Base-by-base conservation (phyloP, 1,140 invertebrate genomes). In the Pogonomyrmex barbatus region DNA sequence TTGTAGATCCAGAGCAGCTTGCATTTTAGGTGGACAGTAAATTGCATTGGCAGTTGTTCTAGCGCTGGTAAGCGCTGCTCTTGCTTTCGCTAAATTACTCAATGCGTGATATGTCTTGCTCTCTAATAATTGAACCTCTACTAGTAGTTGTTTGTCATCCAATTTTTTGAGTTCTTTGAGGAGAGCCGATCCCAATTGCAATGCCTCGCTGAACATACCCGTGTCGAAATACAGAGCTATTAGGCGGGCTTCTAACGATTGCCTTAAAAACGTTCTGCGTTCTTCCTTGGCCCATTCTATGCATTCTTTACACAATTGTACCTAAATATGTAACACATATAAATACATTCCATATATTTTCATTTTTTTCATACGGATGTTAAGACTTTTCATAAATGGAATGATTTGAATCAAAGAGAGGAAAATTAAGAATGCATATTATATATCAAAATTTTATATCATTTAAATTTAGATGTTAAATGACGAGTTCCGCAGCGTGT, bases 251-350 rank as follows among this genome's bases (percentile, higher is more conserved):
- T 99, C 99, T 87, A 99, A 95, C 9, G 98, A 98, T 95, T 99
- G 99, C 91, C 99, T 96, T 36, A 99, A 95, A 95, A 99, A 99
- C 30, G 98, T 99, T 89, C 99, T 96, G 86, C 98, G 98, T 93
- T 99, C 99, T 94, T 99, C 97, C 94, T 99, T 99, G 30, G 99
- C 99, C 99, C 99, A 99, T 96, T 99, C 98, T 96, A 99, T 99
- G 95, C 99, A 99, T 95, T 99, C 99, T 95, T 99, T 98, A 93
- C 97, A 98, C 56, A 98, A 95, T 94, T 98, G 97, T 50, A 97
- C 97, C 93, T 95, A 70, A 78, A 87, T 12, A 81, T 14, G 83
- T 17, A 75, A 77, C 0, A 24, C 50, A 63, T 39, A 8, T 30
- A 54, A 24, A 24, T 24, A 24, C 24, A 24, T 24, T 24, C 24